Conservation (phyloP, 2,888 invertebrate genomes). For the Bibio marci region DNA sequence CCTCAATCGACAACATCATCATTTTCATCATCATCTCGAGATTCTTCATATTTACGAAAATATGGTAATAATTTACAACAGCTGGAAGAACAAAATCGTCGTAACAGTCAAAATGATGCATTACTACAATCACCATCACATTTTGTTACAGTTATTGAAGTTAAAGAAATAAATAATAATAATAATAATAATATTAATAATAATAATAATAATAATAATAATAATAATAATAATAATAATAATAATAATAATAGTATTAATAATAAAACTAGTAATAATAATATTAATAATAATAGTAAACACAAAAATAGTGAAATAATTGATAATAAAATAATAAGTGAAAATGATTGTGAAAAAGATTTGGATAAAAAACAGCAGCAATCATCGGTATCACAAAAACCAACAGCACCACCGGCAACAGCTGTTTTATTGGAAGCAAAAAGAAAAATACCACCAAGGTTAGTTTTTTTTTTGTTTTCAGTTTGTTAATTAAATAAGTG, state of each 20-base stretch:
- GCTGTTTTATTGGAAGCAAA: conserved; percentile 2
- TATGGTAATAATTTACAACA: conserved; percentile 13
- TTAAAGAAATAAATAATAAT: conserved; percentile 55
- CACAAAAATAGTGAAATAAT: not conserved
- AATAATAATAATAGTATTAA: conserved; percentile 8
- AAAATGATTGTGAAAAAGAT: conserved; percentile 2
- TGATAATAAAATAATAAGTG: not conserved
- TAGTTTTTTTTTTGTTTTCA: conserved; percentile 18
- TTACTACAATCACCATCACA: conserved; percentile 24
- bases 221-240: no score
- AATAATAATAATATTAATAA: conserved; percentile 30
- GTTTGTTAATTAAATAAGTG: no score
- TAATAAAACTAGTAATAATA: conserved; percentile 15
- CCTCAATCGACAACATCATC: conserved; percentile 19
- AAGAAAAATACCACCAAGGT: conserved; percentile 44
- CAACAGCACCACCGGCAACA: conserved; percentile 6
- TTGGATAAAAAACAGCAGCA: not conserved
- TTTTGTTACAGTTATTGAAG: conserved; percentile 79
- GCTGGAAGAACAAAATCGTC: conserved; percentile 6
- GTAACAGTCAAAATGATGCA: conserved; percentile 12
- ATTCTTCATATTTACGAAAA: conserved; percentile 8
- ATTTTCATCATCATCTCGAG: conserved; percentile 8
- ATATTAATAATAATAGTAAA: no score
- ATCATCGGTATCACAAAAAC: conserved; percentile 3
- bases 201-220: conserved; percentile 17